These are phyloP conservation scores for Holothuria scabra DNA, from an alignment of 53 echinoderm and acorn worm species.

Conservation along the genomic window DNA sequence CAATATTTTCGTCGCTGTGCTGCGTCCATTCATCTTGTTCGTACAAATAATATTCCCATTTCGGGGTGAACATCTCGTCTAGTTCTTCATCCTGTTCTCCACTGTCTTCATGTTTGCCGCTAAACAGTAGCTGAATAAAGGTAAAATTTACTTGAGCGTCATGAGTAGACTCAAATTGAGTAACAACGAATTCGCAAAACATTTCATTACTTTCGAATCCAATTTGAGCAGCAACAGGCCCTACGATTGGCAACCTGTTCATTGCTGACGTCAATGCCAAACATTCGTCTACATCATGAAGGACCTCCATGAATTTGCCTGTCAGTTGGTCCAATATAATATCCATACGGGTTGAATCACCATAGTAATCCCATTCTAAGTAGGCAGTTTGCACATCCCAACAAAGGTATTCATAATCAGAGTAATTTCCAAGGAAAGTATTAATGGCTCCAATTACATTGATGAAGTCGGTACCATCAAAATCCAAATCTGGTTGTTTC, in stretches of 20 bases:
- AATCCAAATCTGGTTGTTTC: neutral
- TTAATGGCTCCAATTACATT: constrained; percentile 20
- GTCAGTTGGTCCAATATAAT: neutral
- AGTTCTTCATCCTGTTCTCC: too few relatives aligned
- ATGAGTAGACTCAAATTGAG: neutral
- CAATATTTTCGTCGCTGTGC: too few relatives aligned
- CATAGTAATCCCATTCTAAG: neutral
- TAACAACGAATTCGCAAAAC: constrained; percentile 5
- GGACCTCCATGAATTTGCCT: neutral
- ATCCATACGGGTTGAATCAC: constrained; percentile 20
- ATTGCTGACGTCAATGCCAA: neutral
- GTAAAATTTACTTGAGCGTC: too few relatives aligned
- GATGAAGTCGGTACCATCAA: neutral
- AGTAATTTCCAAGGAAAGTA: constrained; percentile 33
- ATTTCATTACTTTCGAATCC: constrained; percentile 26
- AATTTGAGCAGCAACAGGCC: constrained; percentile 25
- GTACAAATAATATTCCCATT: too few relatives aligned
- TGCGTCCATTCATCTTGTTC: too few relatives aligned
- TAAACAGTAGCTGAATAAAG: too few relatives aligned
- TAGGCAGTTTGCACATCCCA: constrained; percentile 34
- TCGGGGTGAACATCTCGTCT: too few relatives aligned
- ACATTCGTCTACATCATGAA: constrained; percentile 1
- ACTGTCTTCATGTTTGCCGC: too few relatives aligned
- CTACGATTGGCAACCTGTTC: neutral
- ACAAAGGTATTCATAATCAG: constrained; percentile 30